Conservation (phyloP, 2,113 vertebrate genomes). For the Pseudolaguvia tuberculata region DNA sequence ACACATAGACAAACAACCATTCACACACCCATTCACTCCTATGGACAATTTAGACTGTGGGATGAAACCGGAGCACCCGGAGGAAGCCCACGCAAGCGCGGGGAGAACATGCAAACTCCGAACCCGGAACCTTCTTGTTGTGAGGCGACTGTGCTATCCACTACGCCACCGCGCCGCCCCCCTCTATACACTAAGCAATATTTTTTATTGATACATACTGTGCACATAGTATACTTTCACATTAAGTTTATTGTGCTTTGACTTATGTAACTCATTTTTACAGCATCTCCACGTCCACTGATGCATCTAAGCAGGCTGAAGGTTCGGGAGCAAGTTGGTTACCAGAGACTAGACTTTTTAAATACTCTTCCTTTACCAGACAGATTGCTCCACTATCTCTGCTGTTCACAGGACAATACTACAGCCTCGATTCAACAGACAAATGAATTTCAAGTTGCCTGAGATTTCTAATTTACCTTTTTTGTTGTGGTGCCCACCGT, state of each 20-base stretch:
- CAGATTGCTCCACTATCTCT: slow-evolving; percentile 79
- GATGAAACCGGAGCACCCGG: too few species aligned
- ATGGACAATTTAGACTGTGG: too few species aligned
- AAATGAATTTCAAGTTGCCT: background rate
- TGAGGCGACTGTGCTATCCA: too few species aligned
- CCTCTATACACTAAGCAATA: background rate
- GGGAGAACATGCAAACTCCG: too few species aligned
- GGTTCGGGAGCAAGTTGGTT: slow-evolving; percentile 77
- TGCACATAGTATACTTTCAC: background rate
- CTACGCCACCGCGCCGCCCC: too few species aligned
- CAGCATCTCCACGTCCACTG: slow-evolving; percentile 83
- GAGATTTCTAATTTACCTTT: background rate
- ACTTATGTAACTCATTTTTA: slow-evolving; percentile 34
- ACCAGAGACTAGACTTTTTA: slow-evolving; percentile 72
- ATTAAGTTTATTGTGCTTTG: background rate
- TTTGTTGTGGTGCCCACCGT: background rate
- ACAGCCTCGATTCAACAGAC: background rate
- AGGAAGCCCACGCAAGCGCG: too few species aligned
- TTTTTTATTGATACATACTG: background rate
- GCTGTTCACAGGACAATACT: slow-evolving; percentile 57
- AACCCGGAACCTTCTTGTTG: too few species aligned
- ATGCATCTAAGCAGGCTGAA: slow-evolving; percentile 83
- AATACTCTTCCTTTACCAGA: slow-evolving; percentile 78
- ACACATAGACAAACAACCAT: too few species aligned
- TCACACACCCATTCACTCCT: too few species aligned